Evolutionary conservation across 2,888 invertebrate species (phyloP).

Genomic region (Lasioglossum leucozonium): DNA sequence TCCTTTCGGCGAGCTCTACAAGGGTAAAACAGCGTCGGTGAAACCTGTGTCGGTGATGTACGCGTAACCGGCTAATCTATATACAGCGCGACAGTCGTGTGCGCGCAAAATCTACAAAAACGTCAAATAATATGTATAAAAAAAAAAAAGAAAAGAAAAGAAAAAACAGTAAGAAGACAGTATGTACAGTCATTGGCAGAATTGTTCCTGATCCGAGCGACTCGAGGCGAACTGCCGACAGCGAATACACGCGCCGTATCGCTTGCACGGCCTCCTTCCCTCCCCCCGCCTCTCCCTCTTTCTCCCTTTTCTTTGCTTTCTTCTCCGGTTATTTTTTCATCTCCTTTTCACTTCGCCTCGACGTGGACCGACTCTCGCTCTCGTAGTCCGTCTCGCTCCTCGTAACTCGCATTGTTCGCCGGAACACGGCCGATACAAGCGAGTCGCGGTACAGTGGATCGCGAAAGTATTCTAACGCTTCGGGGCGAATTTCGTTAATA

Average conservation of each 20-base stretch:
- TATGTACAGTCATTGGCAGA: conserved; percentile 80
- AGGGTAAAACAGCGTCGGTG: neutral
- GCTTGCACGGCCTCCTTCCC: conserved; percentile 31
- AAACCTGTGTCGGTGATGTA: neutral
- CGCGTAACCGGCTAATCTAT: conserved; percentile 18
- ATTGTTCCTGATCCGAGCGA: conserved; percentile 71
- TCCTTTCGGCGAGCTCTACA: neutral
- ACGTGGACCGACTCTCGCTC: conserved; percentile 48
- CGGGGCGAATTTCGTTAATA: neutral
- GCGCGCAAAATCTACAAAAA: conserved; percentile 66
- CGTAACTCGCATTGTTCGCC: conserved; percentile 62
- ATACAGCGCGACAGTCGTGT: conserved; percentile 66
- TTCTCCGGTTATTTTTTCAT: conserved; percentile 1
- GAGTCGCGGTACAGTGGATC: conserved; percentile 45
- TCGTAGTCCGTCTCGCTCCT: conserved; percentile 54
- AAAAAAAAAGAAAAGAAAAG: no score
- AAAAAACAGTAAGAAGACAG: conserved; percentile 54
- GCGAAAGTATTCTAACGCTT: conserved; percentile 44
- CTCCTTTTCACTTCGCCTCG: conserved; percentile 43
- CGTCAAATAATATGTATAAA: no score
- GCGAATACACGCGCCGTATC: conserved; percentile 34
- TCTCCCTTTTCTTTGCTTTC: conserved; percentile 4
- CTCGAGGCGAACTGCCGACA: conserved; percentile 58
- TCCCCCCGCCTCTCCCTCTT: neutral
- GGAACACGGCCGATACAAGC: conserved; percentile 47